Evolutionary conservation across 2,797 vertebrate species (phyloP).

Genomic region (Sebastes steindachneri): DNA sequence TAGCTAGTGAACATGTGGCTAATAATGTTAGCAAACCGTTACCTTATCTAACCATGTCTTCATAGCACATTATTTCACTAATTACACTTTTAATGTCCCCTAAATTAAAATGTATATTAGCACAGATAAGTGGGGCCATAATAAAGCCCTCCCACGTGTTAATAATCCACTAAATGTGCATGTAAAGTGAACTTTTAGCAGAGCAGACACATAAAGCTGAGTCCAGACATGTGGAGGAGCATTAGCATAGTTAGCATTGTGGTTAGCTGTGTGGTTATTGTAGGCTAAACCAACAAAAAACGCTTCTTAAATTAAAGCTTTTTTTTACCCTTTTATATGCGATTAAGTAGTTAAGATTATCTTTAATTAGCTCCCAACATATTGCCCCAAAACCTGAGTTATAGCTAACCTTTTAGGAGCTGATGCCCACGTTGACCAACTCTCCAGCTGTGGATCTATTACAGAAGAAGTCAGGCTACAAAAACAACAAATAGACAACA

Average conservation of each 20-base stretch:
- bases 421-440: constrained; percentile 73
- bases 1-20: background rate
- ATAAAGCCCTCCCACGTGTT: background rate
- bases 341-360: accelerated
- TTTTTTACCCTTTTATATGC: accelerated
- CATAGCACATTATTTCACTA: background rate
- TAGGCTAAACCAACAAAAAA: background rate
- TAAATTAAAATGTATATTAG: background rate
- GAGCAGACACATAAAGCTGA: background rate
- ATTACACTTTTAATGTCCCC: background rate
- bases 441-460: constrained; percentile 53
- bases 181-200: background rate
- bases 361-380: background rate
- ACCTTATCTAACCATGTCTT: background rate
- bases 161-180: background rate
- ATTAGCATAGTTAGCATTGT: constrained; percentile 74
- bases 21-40: background rate
- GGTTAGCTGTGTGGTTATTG: constrained; percentile 33
- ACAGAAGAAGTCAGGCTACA: background rate
- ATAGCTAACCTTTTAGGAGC: constrained; percentile 33
- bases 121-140: accelerated
- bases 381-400: background rate
- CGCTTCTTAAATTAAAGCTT: background rate
- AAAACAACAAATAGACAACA: background rate
- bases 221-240: constrained; percentile 62